Evolutionary conservation across 1,140 invertebrate genomes (phyloP), one percentile per base, ranked within the genome.

Genomic region (Drosophila bipectinata): DNA sequence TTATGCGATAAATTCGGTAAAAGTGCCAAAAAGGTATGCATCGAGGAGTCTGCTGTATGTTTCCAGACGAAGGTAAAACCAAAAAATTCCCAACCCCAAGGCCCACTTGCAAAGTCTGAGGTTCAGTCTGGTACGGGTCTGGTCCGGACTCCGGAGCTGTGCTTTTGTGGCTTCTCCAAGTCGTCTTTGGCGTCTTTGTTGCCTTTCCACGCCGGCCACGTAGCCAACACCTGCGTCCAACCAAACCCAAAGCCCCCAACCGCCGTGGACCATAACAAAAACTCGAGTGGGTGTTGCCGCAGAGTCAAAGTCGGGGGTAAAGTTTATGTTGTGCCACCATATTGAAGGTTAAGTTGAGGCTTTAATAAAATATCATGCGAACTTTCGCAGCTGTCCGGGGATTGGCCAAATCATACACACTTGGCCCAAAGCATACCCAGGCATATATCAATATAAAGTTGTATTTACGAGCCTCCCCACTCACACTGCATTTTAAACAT

Each of bases 1-100:
- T 88, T 87, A 87, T 87, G 83, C 83, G 83, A 87, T 87, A 87
- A 87, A 87, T 87, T 87, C 83, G 77, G 64, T 57, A 87, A 71
- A 87, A 87, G 83, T 87, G 83, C 79, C 83, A 87, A 73, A 87
- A 87, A 87, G 83, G 83, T 87, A 87, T 88, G 83, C 82, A 85
- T 64, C 62, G 75, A 66, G 45, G 58, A 64, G 60, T 56, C 66
- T 60, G 48, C 56, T 59, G n/a, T 54, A 34, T 32, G 54, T 72
- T 87, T 83, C 78, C 77, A 87, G 81, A 68, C 79, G 77, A 62
- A 87, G 83, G 80, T 72, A 63, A 77, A 76, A 64, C 61, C 61
- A 52, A 81, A 81, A 81, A 75, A 80, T 39, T 55, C 67, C 68
- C 79, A 55, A 55, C 7, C 45, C 44, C 21, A 9, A 34, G 8